Base-by-base conservation (phyloP, 2,113 vertebrate genomes). In the Corythoichthys intestinalis region DNA sequence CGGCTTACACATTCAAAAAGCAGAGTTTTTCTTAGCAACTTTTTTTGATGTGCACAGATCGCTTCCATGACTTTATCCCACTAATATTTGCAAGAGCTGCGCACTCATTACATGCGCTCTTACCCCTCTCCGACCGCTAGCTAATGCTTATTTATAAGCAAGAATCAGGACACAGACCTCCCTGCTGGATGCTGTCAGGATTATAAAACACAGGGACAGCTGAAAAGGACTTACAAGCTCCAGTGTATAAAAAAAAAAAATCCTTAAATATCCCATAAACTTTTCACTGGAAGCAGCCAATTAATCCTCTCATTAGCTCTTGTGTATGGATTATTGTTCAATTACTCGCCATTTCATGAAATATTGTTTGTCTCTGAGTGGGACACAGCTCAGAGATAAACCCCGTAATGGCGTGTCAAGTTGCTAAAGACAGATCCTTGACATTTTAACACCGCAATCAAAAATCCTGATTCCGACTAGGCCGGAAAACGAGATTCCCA, bases 71-170 rank as follows among this genome's bases (percentile, higher is more conserved):
- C 56, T 74, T 59, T 12, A 50, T 53, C 59, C 3, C 38, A 13
- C 58, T 74, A 73, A 78, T 77, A 82, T 84, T 84, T 82, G 72
- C 70, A 56, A 62, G 69, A 39, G 58, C 46, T 59, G 44, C 68
- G 47, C 17, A 2, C 81, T 87, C 65, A 66, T 88, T 87, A 86
- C 80, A 78, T 57, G 65, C 70, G 56, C 37, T 52, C 61, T 68
- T 47, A 64, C 68, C 65, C 70, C 37, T 13, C 68, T 37, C 12
- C 34, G 56, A 58, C 56, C 38, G 0, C 2, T 44, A 58, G 71
- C 35, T 73, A 60, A 88, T 86, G 74, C 71, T 83, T 84, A 90
- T 87, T 89, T 79, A 89, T 88, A 77, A 88, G 73, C 38, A 34
- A 78, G 81, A 82, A 88, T 4, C 44, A 83, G 78, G 80, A 77